phyloP scores from a whole-genome alignment of 2,113 vertebrate genomes.

The Dissostichus mawsoni region DNA sequence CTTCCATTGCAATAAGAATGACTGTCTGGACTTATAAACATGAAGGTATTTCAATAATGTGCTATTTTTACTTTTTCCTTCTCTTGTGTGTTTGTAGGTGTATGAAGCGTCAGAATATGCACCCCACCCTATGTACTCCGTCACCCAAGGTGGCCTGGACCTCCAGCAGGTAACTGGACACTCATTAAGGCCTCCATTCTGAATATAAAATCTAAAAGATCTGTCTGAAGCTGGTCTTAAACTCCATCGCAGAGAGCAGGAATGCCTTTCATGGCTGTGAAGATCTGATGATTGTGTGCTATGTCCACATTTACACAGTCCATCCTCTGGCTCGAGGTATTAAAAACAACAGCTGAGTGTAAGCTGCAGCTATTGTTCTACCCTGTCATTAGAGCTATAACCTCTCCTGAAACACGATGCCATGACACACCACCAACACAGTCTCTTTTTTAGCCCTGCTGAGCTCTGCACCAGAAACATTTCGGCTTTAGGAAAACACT shows the following conservation, averaged over 20 bases:
- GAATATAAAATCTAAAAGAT: conserved; percentile 17
- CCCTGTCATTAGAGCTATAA: conserved; percentile 68
- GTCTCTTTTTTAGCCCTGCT: conserved; percentile 64
- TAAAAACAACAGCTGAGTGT: conserved; percentile 82
- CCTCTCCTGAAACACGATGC: conserved; percentile 71
- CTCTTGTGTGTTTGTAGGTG: conserved; percentile 59
- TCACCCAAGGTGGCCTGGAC: conserved; percentile 80
- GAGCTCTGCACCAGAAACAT: conserved; percentile 59
- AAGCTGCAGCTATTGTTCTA: conserved; percentile 82
- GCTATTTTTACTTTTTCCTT: conserved; percentile 3
- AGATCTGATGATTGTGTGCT: conserved; percentile 53
- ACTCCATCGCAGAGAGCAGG: not conserved
- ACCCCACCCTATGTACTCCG: conserved; percentile 80
- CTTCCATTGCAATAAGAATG: conserved; percentile 7
- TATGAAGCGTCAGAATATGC: conserved; percentile 81
- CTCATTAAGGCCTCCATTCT: not conserved
- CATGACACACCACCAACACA: conserved; percentile 40
- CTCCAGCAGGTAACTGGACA: conserved; percentile 79
- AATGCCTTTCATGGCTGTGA: conserved; percentile 38
- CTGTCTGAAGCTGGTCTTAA: conserved; percentile 4
- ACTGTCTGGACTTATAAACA: conserved; percentile 7
- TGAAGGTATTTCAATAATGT: conserved; percentile 19
- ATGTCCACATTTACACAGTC: conserved; percentile 73
- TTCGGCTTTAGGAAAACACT: conserved; percentile 54
- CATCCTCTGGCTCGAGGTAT: conserved; percentile 71